A percentile compares a stretch with the other conserved stretches of the same genome.
These are phyloP conservation scores for Hirudinaria manillensis DNA, from an alignment of 2,888 invertebrate genomes.

Conservation along the genomic window DNA sequence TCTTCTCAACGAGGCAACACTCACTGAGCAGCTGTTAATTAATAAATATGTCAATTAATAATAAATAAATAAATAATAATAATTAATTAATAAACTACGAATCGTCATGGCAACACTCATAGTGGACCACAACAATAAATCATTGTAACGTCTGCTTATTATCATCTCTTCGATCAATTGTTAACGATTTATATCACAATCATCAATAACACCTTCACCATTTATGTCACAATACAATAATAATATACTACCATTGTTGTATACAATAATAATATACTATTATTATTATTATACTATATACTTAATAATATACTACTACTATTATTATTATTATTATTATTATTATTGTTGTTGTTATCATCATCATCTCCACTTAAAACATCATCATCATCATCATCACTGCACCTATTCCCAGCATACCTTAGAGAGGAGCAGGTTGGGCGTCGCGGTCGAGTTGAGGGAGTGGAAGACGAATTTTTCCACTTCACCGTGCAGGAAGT, in stretches of 20 bases:
- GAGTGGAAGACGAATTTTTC: conserved; percentile 70
- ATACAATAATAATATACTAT: too few species aligned
- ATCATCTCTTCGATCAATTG: too few species aligned
- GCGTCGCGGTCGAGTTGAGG: conserved; percentile 52
- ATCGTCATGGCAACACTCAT: background rate
- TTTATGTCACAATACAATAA: too few species aligned
- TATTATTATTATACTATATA: too few species aligned
- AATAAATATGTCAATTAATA: too few species aligned
- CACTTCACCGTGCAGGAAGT: conserved; percentile 87
- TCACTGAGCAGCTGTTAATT: background rate
- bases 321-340: background rate
- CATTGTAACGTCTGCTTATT: background rate
- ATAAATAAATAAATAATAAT: too few species aligned
- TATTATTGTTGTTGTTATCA: background rate
- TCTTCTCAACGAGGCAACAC: background rate
- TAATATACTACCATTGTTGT: too few species aligned
- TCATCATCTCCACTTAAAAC: background rate
- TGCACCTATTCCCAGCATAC: background rate
- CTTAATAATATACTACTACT: background rate
- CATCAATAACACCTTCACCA: background rate
- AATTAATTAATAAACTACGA: too few species aligned
- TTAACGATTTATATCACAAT: too few species aligned
- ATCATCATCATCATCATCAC: background rate
- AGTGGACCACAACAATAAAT: background rate
- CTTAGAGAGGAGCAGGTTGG: conserved; percentile 27